phyloP scores from a whole-genome alignment of 2,797 vertebrate genomes.

The Rhynchotus rufescens region DNA sequence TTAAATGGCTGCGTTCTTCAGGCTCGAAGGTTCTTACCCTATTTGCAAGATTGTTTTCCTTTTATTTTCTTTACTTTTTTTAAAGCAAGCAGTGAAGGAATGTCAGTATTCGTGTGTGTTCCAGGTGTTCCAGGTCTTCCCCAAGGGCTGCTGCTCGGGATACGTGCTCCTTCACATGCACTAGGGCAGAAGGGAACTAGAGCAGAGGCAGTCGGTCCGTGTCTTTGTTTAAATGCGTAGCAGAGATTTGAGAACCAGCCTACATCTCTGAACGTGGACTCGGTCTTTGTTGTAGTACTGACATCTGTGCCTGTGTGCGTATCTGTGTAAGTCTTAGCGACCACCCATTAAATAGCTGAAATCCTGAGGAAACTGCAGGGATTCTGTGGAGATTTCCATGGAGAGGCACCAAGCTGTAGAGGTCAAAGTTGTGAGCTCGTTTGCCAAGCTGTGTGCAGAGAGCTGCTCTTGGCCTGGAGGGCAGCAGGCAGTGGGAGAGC shows the following conservation, averaged over 20 bases:
- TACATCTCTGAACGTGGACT: background rate
- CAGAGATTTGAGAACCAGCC: background rate
- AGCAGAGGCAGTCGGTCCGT: background rate
- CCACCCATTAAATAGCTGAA: background rate
- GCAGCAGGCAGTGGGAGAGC: background rate
- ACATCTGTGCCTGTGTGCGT: background rate
- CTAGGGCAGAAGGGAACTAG: background rate
- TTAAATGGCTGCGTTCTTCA: background rate
- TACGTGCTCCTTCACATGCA: background rate
- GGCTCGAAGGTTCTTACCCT: background rate
- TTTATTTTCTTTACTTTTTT: background rate
- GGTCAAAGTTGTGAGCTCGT: background rate
- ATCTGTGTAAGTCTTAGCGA: background rate
- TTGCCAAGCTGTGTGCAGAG: background rate
- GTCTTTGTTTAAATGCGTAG: background rate
- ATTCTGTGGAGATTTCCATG: background rate
- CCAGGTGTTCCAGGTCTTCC: background rate
- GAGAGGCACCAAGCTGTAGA: conserved; percentile 11
- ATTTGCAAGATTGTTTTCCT: conserved; percentile 1
- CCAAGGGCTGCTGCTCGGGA: background rate
- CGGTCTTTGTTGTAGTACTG: background rate
- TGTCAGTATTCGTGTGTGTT: background rate
- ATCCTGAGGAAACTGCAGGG: background rate
- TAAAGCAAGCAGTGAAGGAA: background rate
- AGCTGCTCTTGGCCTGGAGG: background rate